Evolutionary conservation across 2,113 vertebrate species (phyloP), one percentile per base, ranked within the genome.

Genomic region (Xyrauchen texanus): DNA sequence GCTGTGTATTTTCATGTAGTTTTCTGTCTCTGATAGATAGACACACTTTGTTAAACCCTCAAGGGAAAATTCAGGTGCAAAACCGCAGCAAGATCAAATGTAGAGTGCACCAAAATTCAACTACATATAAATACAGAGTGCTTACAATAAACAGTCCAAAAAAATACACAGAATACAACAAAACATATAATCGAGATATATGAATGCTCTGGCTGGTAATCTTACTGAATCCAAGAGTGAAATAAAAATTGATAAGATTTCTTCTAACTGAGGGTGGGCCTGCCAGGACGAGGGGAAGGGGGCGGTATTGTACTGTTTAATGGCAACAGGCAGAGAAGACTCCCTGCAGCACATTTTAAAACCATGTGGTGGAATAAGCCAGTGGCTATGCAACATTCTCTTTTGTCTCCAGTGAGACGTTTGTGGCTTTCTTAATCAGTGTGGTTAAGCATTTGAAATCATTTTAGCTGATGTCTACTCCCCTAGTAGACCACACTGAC

Each of bases 311-410:
- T 65, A 53, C 61, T 52, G 62, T 76, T 65, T 64, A 34, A 65
- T 65, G 34, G 73, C 49, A 76, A 65, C 62, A 76, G 61, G 34
- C 49, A 65, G 62, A 55, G 34, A 64, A 51, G 72, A 73, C 52
- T 55, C 62, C 47, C 47, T 65, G 8, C 15, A 53, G 60, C 21
- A 4, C 7, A 64, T 70, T 74, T 62, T 34, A 34, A 34, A 34
- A 34, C 21, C 21, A 34, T 34, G 21, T 34, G 21, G 21, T 34
- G 21, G 21, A 34, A 34, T 34, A 34, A 34, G 21, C 21, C 21
- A 34, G 21, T 34, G 21, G 21, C 21, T 34, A 34, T 34, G 21
- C 8, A 9, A 5, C 15, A 10, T 51, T 68, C n/a, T 51, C 8
- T 47, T 47, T 4, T 10, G 12, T 15, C 21, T 1, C 1, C 21